These are phyloP conservation scores for Columbina picui DNA, from an alignment of 2,113 vertebrate species.

Conservation along the genomic window DNA sequence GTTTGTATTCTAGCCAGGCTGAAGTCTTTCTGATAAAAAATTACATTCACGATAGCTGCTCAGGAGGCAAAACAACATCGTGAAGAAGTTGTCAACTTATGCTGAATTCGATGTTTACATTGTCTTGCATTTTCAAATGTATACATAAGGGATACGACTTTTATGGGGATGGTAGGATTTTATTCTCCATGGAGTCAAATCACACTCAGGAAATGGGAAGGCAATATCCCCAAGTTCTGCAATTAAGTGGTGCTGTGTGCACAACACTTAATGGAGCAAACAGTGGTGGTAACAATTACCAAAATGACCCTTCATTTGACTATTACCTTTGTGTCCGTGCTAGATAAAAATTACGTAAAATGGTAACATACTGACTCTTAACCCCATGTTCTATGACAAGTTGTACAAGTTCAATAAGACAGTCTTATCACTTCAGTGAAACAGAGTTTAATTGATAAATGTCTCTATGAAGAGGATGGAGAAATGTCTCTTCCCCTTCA, in stretches of 20 bases:
- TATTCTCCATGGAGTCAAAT: not conserved
- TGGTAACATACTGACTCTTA: not conserved
- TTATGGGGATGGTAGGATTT: not conserved
- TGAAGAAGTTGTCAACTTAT: not conserved
- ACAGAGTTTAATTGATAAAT: not conserved
- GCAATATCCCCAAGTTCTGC: not conserved
- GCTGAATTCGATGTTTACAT: not conserved
- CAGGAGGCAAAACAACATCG: not conserved
- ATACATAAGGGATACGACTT: not conserved
- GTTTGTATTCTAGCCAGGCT: not conserved
- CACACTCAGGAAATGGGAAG: not conserved
- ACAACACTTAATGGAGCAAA: not conserved
- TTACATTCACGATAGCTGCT: fast-evolving
- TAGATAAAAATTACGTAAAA: not conserved
- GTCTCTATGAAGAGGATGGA: not conserved
- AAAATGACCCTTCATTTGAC: not conserved
- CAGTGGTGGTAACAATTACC: not conserved
- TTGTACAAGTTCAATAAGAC: not conserved
- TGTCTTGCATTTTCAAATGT: not conserved
- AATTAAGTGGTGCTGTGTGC: not conserved
- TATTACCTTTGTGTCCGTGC: not conserved
- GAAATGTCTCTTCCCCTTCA: not conserved
- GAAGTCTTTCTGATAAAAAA: not conserved
- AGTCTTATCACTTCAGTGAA: not conserved
- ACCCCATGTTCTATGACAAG: not conserved